A percentile compares a stretch with the other conserved stretches of the same genome.
These are phyloP conservation scores for Bilobella aurantiaca DNA, from an alignment of 1,140 invertebrate species.

Conservation along the genomic window DNA sequence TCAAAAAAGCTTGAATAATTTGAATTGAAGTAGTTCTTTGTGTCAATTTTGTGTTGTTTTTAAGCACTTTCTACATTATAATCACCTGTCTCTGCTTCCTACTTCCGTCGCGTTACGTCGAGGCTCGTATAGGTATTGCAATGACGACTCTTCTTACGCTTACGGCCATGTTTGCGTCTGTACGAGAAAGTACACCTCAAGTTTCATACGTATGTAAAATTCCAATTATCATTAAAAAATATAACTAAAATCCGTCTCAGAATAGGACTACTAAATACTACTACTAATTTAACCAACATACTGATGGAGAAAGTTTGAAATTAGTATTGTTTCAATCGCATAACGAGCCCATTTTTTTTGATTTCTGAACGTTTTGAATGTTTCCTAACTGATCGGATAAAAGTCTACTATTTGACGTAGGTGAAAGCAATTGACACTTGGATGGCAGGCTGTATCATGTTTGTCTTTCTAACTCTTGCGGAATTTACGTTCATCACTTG, in stretches of 20 bases:
- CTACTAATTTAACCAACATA: too few species aligned
- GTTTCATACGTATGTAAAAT: background rate
- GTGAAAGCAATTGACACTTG: background rate
- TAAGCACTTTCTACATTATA: constrained; percentile 1
- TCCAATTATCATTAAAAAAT: background rate
- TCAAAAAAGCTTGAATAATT: background rate
- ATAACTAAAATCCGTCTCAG: too few species aligned
- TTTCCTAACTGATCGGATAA: too few species aligned
- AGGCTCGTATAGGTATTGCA: constrained; percentile 4
- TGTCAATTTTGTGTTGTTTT: background rate
- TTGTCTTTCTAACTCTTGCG: background rate
- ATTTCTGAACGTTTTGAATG: too few species aligned
- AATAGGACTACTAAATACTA: too few species aligned
- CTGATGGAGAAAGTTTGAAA: too few species aligned
- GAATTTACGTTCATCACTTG: background rate
- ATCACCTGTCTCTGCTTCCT: constrained; percentile 2
- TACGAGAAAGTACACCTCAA: background rate
- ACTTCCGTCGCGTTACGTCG: background rate
- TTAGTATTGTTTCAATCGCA: too few species aligned
- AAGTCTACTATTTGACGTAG: too few species aligned
- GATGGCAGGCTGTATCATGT: constrained; percentile 1
- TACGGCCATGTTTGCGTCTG: constrained; percentile 13
- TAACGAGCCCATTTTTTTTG: too few species aligned
- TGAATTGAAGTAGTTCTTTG: too few species aligned
- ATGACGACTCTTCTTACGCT: constrained; percentile 10